These are phyloP conservation scores for Geotrypetes seraphini DNA, from an alignment of 2,797 vertebrate genomes.

Conservation along the genomic window DNA sequence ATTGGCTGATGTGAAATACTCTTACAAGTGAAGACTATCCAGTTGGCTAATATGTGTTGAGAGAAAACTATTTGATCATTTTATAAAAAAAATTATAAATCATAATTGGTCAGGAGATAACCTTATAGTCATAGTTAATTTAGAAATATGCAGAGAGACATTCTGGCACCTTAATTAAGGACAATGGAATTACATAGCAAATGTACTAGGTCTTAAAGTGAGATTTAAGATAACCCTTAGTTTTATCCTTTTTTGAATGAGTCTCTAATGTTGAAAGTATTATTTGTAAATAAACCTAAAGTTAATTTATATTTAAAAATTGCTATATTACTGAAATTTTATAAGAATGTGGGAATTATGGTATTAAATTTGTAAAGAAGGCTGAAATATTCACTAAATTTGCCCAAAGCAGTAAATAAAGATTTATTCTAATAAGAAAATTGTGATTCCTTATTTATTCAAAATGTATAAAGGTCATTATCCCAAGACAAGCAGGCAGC, in stretches of 20 bases:
- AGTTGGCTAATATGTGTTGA: too few relatives aligned
- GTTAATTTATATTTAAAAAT: conserved; percentile 43
- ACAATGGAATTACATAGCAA: conserved; percentile 36
- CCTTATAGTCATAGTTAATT: background rate
- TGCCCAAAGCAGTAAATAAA: conserved; percentile 52
- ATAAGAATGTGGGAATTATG: conserved; percentile 25
- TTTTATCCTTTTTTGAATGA: conserved; percentile 30
- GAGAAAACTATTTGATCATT: too few relatives aligned
- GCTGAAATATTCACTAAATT: conserved; percentile 29
- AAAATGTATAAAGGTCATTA: too few relatives aligned
- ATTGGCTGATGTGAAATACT: too few relatives aligned
- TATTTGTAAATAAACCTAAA: conserved; percentile 37
- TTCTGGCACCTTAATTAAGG: conserved; percentile 21
- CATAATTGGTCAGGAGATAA: background rate
- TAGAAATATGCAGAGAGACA: conserved; percentile 2
- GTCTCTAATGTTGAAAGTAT: conserved; percentile 40
- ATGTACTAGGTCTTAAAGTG: conserved; percentile 37
- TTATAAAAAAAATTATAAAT: too few relatives aligned
- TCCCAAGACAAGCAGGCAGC: too few relatives aligned
- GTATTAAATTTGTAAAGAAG: conserved; percentile 44
- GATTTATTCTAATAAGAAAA: conserved; percentile 47
- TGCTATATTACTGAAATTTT: conserved; percentile 37
- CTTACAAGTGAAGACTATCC: too few relatives aligned
- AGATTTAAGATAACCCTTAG: conserved; percentile 34
- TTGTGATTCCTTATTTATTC: too few relatives aligned